Conservation (phyloP, 2,113 vertebrate genomes). For the Cyphomyrus plagiostoma region DNA sequence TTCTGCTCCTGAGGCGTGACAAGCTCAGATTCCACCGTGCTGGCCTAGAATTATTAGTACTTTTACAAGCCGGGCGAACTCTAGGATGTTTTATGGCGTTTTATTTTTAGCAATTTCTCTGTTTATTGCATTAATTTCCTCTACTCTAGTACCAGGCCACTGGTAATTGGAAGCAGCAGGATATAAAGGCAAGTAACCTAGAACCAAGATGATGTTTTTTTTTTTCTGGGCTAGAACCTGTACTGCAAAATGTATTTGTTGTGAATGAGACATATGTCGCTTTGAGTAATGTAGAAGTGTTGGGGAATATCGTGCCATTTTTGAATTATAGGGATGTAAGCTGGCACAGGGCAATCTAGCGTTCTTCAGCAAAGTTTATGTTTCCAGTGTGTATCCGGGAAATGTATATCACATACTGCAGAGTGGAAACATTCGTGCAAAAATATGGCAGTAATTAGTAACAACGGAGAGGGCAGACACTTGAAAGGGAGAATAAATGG, state of each 20-base stretch:
- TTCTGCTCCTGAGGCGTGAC: background rate
- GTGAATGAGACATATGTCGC: background rate
- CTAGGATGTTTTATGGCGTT: background rate
- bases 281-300: background rate
- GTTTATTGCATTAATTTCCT: constrained; percentile 17
- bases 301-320: background rate
- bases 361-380: constrained; percentile 4
- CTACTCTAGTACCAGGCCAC: background rate
- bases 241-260: background rate
- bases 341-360: background rate
- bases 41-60: background rate
- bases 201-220: background rate
- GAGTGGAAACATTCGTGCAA: background rate
- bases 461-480: background rate
- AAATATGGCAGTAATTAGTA: constrained; percentile 25
- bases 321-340: background rate
- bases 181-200: constrained; percentile 10
- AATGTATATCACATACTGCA: background rate
- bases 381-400: background rate
- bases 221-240: background rate
- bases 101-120: constrained; percentile 12
- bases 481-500: constrained; percentile 17
- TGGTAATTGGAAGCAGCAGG: constrained; percentile 17
- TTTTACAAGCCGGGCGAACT: background rate
- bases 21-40: background rate